Percentiles rank a stretch among this genome's conserved stretches.
phyloP scores from a whole-genome alignment of 2,888 invertebrate species.

The Myopa testacea region DNA sequence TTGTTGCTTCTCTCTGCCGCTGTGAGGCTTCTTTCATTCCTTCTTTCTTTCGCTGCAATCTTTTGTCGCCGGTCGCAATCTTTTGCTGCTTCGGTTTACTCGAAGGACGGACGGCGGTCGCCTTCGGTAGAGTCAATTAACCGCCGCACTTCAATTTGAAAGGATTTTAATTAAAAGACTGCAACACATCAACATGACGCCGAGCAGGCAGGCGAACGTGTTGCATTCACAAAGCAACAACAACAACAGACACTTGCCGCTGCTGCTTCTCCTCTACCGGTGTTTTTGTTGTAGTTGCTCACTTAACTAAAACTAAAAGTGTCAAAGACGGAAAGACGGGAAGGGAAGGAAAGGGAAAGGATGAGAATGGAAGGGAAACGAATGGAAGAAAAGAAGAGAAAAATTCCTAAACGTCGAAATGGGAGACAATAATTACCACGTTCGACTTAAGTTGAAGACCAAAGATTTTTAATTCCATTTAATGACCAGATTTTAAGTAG shows the following conservation, averaged over 20 bases:
- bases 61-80: no score
- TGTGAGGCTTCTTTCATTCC: background rate
- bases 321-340: background rate
- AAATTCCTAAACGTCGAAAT: background rate
- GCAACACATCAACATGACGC: slow-evolving; percentile 14
- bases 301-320: background rate
- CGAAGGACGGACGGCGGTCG: background rate
- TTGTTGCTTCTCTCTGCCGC: background rate
- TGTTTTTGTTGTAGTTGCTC: no score
- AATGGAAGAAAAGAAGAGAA: background rate
- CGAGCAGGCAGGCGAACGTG: slow-evolving; percentile 2
- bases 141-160: slow-evolving; percentile 38
- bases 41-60: background rate
- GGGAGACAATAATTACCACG: background rate
- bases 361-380: background rate
- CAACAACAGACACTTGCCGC: no score
- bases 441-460: background rate
- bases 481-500: background rate
- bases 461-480: background rate
- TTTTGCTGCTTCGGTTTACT: no score
- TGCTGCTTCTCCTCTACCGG: no score
- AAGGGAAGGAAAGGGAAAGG: background rate
- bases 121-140: slow-evolving; percentile 31
- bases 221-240: background rate
- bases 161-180: slow-evolving; percentile 40